Evolutionary conservation across 2,888 invertebrate genomes (phyloP).

Genomic region (Aquatica leii): DNA sequence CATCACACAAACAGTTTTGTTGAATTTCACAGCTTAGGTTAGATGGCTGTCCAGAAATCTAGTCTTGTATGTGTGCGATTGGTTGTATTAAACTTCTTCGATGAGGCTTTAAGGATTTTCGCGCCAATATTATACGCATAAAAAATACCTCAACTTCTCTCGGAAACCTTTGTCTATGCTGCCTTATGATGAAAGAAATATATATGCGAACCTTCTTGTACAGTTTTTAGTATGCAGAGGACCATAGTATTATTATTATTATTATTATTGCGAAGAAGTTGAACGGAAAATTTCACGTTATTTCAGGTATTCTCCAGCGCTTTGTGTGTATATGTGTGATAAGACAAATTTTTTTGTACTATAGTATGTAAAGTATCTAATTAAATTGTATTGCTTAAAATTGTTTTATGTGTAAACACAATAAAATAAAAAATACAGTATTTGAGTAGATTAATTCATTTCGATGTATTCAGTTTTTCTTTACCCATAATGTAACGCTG

Average conservation of each 20-base stretch:
- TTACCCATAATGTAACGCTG: too few relatives aligned
- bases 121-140: slow-evolving; percentile 19
- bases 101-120: slow-evolving; percentile 11
- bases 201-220: slow-evolving; percentile 25
- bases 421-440: slow-evolving; percentile 42
- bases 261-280: slow-evolving; percentile 21
- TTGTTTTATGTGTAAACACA: slow-evolving; percentile 46
- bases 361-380: slow-evolving; percentile 66
- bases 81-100: slow-evolving; percentile 13
- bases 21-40: slow-evolving; percentile 37
- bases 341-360: slow-evolving; percentile 65
- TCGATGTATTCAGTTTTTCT: too few relatives aligned
- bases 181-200: slow-evolving; percentile 26
- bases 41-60: slow-evolving; percentile 59
- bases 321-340: slow-evolving; percentile 62
- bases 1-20: slow-evolving; percentile 1
- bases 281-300: slow-evolving; percentile 22
- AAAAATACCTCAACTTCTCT: slow-evolving; percentile 21
- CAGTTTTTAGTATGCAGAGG: slow-evolving; percentile 16
- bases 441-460: neutral
- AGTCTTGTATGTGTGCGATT: slow-evolving; percentile 55
- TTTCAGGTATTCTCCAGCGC: slow-evolving; percentile 51
- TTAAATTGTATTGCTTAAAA: slow-evolving; percentile 62
- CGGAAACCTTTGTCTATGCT: slow-evolving; percentile 22
- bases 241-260: slow-evolving; percentile 12